Evolutionary conservation across 2,797 vertebrate species (phyloP), one percentile per base, ranked within the genome.

Genomic region (Brachymystax lenok): DNA sequence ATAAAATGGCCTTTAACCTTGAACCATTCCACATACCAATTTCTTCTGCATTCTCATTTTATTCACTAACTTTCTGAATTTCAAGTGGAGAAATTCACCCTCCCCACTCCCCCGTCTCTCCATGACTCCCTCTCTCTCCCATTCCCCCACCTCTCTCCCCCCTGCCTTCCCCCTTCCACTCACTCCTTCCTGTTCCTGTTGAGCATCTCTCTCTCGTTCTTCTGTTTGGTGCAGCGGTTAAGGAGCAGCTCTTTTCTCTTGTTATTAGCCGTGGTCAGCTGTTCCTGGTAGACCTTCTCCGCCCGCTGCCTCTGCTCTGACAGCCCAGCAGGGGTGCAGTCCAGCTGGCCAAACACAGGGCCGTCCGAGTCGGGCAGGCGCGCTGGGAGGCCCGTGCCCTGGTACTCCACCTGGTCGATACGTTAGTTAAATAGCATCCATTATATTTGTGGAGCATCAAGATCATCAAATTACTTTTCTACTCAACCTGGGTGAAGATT

Each of bases 141-240:
- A 4, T 2, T 16, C 46, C 33, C 68, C 17, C n/a, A 33, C 5
- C 54, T 95, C 95, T 92, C 90, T 56, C 77, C 84, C 69, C 12
- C 24, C 21, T 40, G 19, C 7, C 67, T 5, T 13, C 35, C 6
- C 69, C 14, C 2, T 5, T 71, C 28, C 17, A 87, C 94, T 92
- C 88, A 96, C 96, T 92, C 90, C 66, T 78, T 86, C 70, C 82
- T 88, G 33, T 88, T 93, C 82, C 84, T 86, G 71, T 90, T 85
- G 46, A 96, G 79, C 88, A 94, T 92, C 24, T 94, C 92, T 13
- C 81, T 75, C 59, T 95, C 95, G 35, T 74, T 87, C 79, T 89
- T 90, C 82, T 94, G 91, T 67, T 94, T 91, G 2, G 85, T 56
- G 28, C 92, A 82, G 2, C 87, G 89, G 7, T 83, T 89, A 30